These are phyloP conservation scores for Catocala sponsa DNA, from an alignment of 2,888 invertebrate genomes.

Conservation along the genomic window DNA sequence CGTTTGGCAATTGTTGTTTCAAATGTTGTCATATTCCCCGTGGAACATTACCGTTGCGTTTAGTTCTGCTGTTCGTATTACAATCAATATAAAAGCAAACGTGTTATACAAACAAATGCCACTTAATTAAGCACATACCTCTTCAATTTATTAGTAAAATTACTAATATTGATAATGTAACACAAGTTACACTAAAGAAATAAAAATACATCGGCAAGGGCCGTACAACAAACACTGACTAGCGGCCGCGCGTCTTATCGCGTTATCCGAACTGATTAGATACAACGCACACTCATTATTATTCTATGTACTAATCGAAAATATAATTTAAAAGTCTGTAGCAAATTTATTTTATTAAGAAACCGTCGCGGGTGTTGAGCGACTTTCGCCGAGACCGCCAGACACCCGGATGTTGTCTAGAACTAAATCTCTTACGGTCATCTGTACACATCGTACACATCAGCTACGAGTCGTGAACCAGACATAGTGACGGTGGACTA, in stretches of 20 bases:
- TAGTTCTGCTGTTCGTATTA: neutral
- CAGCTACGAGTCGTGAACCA: no score
- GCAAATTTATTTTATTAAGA: slow-evolving; percentile 44
- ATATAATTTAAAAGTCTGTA: slow-evolving; percentile 61
- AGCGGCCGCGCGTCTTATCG: slow-evolving; percentile 68
- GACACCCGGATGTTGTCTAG: slow-evolving; percentile 15
- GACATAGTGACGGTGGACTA: no score
- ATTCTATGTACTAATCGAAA: slow-evolving; percentile 72
- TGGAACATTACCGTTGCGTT: neutral
- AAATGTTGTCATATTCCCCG: no score
- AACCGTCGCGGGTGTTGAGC: slow-evolving; percentile 20
- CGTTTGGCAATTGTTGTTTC: no score
- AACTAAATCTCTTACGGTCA: slow-evolving; percentile 2
- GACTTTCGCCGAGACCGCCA: slow-evolving; percentile 35
- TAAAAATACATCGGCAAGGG: slow-evolving; percentile 56
- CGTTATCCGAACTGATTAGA: slow-evolving; percentile 78
- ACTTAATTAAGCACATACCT: slow-evolving; percentile 38
- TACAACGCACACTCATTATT: slow-evolving; percentile 76
- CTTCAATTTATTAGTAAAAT: slow-evolving; percentile 25
- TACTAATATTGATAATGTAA: slow-evolving; percentile 42
- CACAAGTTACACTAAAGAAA: slow-evolving; percentile 29
- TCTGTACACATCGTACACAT: no score
- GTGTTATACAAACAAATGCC: neutral
- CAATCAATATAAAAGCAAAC: neutral
- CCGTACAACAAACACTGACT: slow-evolving; percentile 69